Evolutionary conservation across 2,888 invertebrate species (phyloP).

Genomic region (Scaptomyza polygonia): DNA sequence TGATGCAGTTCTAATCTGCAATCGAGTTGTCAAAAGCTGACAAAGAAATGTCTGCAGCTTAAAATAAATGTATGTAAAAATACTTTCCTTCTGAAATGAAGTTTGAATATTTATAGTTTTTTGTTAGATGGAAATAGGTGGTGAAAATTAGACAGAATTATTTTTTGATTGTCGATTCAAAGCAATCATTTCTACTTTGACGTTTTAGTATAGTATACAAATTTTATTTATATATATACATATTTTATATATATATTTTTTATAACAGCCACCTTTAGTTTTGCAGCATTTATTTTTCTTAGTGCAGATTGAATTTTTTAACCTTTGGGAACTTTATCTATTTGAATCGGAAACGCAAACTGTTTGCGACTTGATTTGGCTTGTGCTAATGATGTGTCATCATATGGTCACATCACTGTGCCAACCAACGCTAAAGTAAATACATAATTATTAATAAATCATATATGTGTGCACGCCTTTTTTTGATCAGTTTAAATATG

Average conservation of each 20-base stretch:
- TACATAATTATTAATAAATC: constrained; percentile 61
- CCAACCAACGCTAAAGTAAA: constrained; percentile 16
- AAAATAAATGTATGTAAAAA: not conserved
- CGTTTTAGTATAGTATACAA: too few relatives aligned
- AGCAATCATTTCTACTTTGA: not conserved
- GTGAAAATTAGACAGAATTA: not conserved
- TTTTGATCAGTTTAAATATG: constrained; percentile 17
- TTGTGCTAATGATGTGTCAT: not conserved
- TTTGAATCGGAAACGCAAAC: not conserved
- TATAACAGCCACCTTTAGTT: too few relatives aligned
- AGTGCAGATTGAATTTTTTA: constrained; percentile 2
- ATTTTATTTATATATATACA: too few relatives aligned
- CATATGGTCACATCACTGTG: constrained; percentile 30
- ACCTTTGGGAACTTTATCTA: too few relatives aligned
- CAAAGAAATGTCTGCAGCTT: constrained; percentile 6
- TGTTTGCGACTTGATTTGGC: not conserved
- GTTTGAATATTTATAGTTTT: too few relatives aligned
- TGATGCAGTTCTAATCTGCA: constrained; percentile 33
- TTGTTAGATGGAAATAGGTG: too few relatives aligned
- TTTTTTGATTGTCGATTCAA: not conserved
- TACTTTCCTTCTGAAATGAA: too few relatives aligned
- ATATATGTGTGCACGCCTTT: constrained; percentile 54
- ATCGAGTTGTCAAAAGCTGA: constrained; percentile 20
- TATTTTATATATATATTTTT: not conserved
- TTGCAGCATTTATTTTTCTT: too few relatives aligned